Evolutionary conservation across 2,888 invertebrate genomes (phyloP).

Genomic region (Brachynemurus nebulosus): DNA sequence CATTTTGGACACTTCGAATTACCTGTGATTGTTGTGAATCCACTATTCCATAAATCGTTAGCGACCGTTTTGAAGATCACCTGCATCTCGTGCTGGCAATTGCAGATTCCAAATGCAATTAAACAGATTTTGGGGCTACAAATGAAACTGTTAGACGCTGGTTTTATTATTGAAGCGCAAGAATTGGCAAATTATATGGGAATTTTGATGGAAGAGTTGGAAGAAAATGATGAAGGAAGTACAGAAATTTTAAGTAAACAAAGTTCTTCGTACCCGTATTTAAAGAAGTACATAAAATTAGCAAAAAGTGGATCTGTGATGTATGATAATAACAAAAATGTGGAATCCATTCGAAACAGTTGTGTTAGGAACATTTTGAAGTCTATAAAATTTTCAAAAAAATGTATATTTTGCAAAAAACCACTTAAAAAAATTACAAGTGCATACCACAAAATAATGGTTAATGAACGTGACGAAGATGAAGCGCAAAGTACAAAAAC

Average conservation of each 20-base stretch:
- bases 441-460: constrained; percentile 36
- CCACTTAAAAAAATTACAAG: constrained; percentile 40
- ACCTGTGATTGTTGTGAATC: constrained; percentile 80
- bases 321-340: constrained; percentile 30
- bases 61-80: constrained; percentile 49
- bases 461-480: not conserved
- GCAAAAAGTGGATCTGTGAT: constrained; percentile 24
- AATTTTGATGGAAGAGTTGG: constrained; percentile 18
- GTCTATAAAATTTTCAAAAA: constrained; percentile 31
- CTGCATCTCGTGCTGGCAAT: constrained; percentile 54
- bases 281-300: constrained; percentile 24
- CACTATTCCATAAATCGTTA: constrained; percentile 67
- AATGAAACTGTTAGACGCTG: constrained; percentile 55
- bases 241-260: constrained; percentile 18
- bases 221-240: constrained; percentile 22
- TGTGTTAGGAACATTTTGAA: constrained; percentile 34
- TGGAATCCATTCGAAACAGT: constrained; percentile 34
- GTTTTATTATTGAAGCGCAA: constrained; percentile 57
- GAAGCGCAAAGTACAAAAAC: not conserved
- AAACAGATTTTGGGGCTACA: constrained; percentile 51
- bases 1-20: constrained; percentile 92
- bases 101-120: constrained; percentile 43
- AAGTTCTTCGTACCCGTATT: constrained; percentile 23
- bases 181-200: constrained; percentile 33
- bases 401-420: constrained; percentile 40